A percentile compares a stretch with the other conserved stretches of the same genome.
These are phyloP conservation scores for Unio delphinus DNA, from an alignment of 2,888 invertebrate species.

Conservation along the genomic window DNA sequence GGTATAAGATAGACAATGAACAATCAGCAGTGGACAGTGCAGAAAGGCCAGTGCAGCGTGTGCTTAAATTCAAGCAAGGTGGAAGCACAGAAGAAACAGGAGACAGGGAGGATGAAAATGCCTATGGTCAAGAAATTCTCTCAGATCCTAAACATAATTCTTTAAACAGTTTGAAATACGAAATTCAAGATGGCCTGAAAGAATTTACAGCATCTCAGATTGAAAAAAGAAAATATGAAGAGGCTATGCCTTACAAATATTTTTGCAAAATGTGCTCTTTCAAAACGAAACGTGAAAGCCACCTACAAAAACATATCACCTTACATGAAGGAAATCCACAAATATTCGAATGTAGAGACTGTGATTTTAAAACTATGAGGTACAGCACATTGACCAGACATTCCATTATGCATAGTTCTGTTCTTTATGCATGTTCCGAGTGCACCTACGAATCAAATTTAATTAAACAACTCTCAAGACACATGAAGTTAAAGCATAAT, in stretches of 20 bases:
- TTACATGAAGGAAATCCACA: slow-evolving; percentile 60
- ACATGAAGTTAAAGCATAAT: slow-evolving; percentile 58
- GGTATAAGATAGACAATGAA: too few species aligned
- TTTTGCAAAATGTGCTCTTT: slow-evolving; percentile 72
- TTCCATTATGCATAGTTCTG: slow-evolving; percentile 65
- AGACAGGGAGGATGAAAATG: too few species aligned
- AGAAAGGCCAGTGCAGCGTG: too few species aligned
- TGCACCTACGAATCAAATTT: slow-evolving; percentile 67
- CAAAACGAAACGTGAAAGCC: slow-evolving; percentile 72
- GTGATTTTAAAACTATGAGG: slow-evolving; percentile 70
- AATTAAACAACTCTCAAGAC: slow-evolving; percentile 50
- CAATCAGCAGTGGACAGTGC: too few species aligned
- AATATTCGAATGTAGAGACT: slow-evolving; percentile 64
- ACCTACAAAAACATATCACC: slow-evolving; percentile 68
- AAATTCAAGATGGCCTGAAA: too few species aligned
- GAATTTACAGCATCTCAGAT: slow-evolving; percentile 1
- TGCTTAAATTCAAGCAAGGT: too few species aligned
- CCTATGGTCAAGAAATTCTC: too few species aligned
- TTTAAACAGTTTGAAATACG: too few species aligned
- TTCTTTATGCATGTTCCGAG: slow-evolving; percentile 50
- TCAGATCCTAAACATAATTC: too few species aligned
- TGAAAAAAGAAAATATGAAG: slow-evolving; percentile 62
- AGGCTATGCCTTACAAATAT: slow-evolving; percentile 76
- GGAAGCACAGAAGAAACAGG: too few species aligned
- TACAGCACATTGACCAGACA: slow-evolving; percentile 69